phyloP scores from a whole-genome alignment of 2,888 invertebrate genomes.

The Brenthis daphne region DNA sequence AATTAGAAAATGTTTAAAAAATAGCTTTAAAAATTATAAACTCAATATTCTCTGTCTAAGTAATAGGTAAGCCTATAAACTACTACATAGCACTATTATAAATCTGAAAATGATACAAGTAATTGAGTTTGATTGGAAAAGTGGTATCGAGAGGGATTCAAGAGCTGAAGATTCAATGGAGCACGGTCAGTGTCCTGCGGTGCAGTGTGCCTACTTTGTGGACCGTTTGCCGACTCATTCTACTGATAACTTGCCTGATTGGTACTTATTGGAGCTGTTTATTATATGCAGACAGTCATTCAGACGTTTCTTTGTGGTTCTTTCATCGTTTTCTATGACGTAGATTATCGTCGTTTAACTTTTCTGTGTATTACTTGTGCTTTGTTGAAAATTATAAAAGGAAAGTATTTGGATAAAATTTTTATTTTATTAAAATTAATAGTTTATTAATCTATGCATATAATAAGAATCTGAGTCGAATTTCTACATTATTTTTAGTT shows the following conservation, averaged over 20 bases:
- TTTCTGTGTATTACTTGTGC: no score
- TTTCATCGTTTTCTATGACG: neutral
- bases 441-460: no score
- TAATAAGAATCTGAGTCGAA: no score
- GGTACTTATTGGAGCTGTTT: slow-evolving; percentile 16
- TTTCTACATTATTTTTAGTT: no score
- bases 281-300: slow-evolving; percentile 16
- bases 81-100: no score
- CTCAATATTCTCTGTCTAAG: no score
- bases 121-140: slow-evolving; percentile 36
- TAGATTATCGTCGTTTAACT: neutral
- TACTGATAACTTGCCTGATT: slow-evolving; percentile 15
- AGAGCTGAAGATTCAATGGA: slow-evolving; percentile 24
- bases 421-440: no score
- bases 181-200: slow-evolving; percentile 35
- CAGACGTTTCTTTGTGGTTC: slow-evolving; percentile 4
- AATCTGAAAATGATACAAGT: neutral
- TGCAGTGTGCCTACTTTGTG: slow-evolving; percentile 25
- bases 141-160: slow-evolving; percentile 34
- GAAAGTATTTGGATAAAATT: no score
- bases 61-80: no score
- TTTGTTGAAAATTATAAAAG: no score
- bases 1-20: no score
- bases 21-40: no score
- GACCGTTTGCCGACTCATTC: slow-evolving; percentile 17